phyloP scores from a whole-genome alignment of 2,888 invertebrate genomes.

The Sarcophaga carnaria region DNA sequence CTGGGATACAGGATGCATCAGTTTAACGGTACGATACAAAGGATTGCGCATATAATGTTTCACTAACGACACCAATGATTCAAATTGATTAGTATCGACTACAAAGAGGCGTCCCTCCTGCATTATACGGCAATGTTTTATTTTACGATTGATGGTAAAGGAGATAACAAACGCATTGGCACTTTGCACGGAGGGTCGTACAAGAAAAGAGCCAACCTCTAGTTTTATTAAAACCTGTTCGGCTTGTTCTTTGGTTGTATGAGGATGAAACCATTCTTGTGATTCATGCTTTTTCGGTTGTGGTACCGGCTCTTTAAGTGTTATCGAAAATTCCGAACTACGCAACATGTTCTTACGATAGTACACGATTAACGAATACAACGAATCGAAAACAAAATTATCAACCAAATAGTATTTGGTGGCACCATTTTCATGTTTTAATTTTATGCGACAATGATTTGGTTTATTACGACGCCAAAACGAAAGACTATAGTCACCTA shows the following conservation, averaged over 20 bases:
- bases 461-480: slow-evolving; percentile 95
- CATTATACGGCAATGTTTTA: slow-evolving; percentile 98
- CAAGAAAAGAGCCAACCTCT: slow-evolving; percentile 96
- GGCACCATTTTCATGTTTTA: slow-evolving; percentile 93
- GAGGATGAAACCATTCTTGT: slow-evolving; percentile 95
- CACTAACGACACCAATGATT: slow-evolving; percentile 96
- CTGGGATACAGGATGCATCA: slow-evolving; percentile 92
- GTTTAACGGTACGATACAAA: slow-evolving; percentile 94
- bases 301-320: slow-evolving; percentile 94
- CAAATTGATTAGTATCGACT: slow-evolving; percentile 96
- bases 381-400: slow-evolving; percentile 92
- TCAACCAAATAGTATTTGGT: slow-evolving; percentile 96
- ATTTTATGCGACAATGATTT: slow-evolving; percentile 94
- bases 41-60: slow-evolving; percentile 95
- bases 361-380: slow-evolving; percentile 95
- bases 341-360: slow-evolving; percentile 93
- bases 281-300: slow-evolving; percentile 97
- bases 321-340: slow-evolving; percentile 94
- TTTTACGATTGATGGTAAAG: slow-evolving; percentile 94
- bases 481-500: slow-evolving; percentile 97
- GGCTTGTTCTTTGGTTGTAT: slow-evolving; percentile 90
- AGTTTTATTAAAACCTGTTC: slow-evolving; percentile 94
- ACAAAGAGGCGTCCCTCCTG: slow-evolving; percentile 95
- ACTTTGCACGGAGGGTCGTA: slow-evolving; percentile 95
- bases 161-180: slow-evolving; percentile 94